A percentile compares a stretch with the other conserved stretches of the same genome.
Conservation (phyloP, 2,113 vertebrate genomes). For the Rhadina sibilatrix region DNA sequence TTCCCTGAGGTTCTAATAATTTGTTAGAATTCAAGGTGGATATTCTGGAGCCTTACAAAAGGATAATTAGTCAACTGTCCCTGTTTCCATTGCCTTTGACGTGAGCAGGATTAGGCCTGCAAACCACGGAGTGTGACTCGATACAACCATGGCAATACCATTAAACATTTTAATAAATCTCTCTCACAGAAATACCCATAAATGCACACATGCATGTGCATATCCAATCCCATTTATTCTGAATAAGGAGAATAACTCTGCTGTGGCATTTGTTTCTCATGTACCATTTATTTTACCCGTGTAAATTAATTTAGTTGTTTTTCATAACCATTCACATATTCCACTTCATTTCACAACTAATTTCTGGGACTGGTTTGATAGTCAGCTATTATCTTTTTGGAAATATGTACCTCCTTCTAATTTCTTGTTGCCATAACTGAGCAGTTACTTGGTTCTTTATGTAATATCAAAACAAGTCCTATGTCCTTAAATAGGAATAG, state of each 20-base stretch:
- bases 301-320: slow-evolving; percentile 59
- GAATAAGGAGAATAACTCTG: slow-evolving; percentile 23
- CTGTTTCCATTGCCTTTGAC: background rate
- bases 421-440: background rate
- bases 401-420: background rate
- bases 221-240: slow-evolving; percentile 49
- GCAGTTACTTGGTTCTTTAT: background rate
- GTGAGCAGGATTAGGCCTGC: background rate
- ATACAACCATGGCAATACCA: background rate
- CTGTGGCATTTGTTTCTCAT: slow-evolving; percentile 25
- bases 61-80: slow-evolving; percentile 4
- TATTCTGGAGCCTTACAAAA: background rate
- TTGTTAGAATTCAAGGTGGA: slow-evolving; percentile 51
- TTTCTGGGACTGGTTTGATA: slow-evolving; percentile 25
- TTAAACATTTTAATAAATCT: slow-evolving; percentile 50
- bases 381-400: slow-evolving; percentile 21
- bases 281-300: slow-evolving; percentile 17
- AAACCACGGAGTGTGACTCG: background rate
- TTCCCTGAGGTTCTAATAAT: slow-evolving; percentile 64
- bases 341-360: slow-evolving; percentile 53
- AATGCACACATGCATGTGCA: slow-evolving; percentile 29
- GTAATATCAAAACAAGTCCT: background rate
- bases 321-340: slow-evolving; percentile 27
- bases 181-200: slow-evolving; percentile 1
- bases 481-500: background rate